A percentile compares a stretch with the other conserved stretches of the same genome.
These are phyloP conservation scores for Syngnathus floridae DNA, from an alignment of 2,113 vertebrate species.

Conservation along the genomic window DNA sequence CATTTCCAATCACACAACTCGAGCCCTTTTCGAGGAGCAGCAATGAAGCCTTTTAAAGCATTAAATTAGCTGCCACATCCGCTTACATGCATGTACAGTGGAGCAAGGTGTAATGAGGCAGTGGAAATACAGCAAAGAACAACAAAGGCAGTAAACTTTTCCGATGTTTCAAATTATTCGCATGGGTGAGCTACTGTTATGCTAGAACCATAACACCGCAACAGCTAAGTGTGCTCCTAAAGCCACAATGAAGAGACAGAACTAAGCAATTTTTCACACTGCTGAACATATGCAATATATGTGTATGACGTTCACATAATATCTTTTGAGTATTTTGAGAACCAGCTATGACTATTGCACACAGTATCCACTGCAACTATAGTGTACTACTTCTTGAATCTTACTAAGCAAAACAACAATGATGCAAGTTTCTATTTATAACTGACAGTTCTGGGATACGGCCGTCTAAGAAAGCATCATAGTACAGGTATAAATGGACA, in stretches of 20 bases:
- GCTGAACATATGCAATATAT: neutral
- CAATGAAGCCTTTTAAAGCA: slow-evolving; percentile 31
- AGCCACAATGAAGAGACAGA: neutral
- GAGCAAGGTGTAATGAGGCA: slow-evolving; percentile 12
- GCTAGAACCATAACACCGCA: neutral
- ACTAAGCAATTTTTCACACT: neutral
- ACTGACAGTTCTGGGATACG: neutral
- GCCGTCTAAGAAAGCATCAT: neutral
- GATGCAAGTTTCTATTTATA: slow-evolving; percentile 8
- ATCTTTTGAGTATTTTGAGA: slow-evolving; percentile 3
- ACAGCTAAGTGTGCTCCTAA: neutral
- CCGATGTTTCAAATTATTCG: slow-evolving; percentile 12
- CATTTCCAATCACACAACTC: slow-evolving; percentile 41
- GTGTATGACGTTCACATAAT: neutral
- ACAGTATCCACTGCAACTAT: slow-evolving; percentile 5
- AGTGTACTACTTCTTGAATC: slow-evolving; percentile 6
- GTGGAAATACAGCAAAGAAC: slow-evolving; percentile 5
- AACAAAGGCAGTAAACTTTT: neutral
- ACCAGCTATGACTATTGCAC: neutral
- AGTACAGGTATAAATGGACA: neutral
- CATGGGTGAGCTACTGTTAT: slow-evolving; percentile 1
- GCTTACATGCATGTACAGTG: slow-evolving; percentile 8
- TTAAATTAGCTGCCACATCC: slow-evolving; percentile 15
- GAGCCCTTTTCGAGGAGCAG: slow-evolving; percentile 33
- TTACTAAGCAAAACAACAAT: slow-evolving; percentile 1